Base-by-base conservation (phyloP, 2,113 vertebrate species). In the Atherinomorus stipes region DNA sequence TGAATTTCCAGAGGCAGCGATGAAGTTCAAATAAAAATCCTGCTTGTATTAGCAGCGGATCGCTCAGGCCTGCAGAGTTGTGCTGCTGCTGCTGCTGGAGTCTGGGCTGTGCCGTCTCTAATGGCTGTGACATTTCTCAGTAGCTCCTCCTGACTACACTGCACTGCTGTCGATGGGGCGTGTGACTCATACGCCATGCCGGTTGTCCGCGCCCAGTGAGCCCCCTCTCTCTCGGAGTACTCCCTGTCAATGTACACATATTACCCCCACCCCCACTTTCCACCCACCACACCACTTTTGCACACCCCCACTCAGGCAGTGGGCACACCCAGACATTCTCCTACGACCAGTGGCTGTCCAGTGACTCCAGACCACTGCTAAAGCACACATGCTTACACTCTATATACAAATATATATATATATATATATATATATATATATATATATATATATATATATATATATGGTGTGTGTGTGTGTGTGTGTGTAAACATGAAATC, bases 51-150 rank as follows among this genome's bases (percentile, higher is more conserved):
- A 64, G 84, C 63, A 78, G 72, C 67, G 71, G 71, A 76, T 52
- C 26, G 40, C 78, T 72, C 64, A 4, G 85, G 63, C 71, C 85
- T 73, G 71, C 49, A 4, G 67, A 61, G 73, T 8, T 31, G 52
- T 66, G 83, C 73, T 52, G 77, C 53, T 74, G 83, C 74, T 78
- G 86, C 76, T 54, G 86, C 74, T 62, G 47, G 37, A 52, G 50
- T 26, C 77, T 31, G 79, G 73, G 84, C 74, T 78, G 81, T 54
- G 71, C 62, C 34, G 54, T 76, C 88, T 88, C 81, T 83, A 77
- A 89, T 62, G 78, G 80, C 88, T 72, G 83, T 88, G 90, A 89
- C 91, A 89, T 93, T 91, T 90, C 89, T 88, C 81, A 79, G 79
- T 72, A 59, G 88, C 88, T 91, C 85, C 84, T 86, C 83, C 82